A percentile compares a stretch with the other conserved stretches of the same genome.
These are phyloP conservation scores for Platorchestia sp. DNA, from an alignment of 1,140 invertebrate species.

Conservation along the genomic window DNA sequence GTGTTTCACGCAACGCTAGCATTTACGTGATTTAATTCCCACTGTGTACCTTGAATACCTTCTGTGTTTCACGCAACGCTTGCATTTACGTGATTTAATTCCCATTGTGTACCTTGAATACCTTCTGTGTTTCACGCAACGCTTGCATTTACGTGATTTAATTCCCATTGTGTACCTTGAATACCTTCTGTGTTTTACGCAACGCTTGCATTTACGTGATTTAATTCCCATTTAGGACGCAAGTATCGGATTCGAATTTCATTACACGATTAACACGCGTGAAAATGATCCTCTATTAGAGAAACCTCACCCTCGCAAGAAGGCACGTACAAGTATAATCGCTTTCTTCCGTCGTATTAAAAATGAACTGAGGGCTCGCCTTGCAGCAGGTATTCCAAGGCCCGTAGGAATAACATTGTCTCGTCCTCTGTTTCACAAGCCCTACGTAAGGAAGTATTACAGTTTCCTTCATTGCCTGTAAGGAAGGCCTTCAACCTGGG, in stretches of 20 bases:
- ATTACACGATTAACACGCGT: background rate
- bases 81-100: no score
- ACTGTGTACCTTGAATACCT: no score
- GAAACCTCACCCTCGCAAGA: background rate
- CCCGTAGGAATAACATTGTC: background rate
- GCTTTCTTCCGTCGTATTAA: constrained; percentile 13
- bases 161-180: no score
- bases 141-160: no score
- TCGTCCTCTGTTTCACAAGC: background rate
- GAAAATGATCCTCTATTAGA: background rate
- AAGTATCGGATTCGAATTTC: background rate
- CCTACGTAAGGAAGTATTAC: background rate
- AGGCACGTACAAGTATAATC: constrained; percentile 4
- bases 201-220: no score
- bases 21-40: no score
- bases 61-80: no score
- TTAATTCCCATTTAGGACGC: background rate
- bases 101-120: no score
- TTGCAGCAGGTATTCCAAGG: background rate
- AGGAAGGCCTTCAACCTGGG: background rate
- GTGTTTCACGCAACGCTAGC: no score
- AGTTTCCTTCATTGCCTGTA: constrained; percentile 3
- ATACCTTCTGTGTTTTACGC: no score
- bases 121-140: no score
- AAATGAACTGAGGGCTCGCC: background rate